phyloP scores from a whole-genome alignment of 2,888 invertebrate genomes.

The Leptopilina drosophilae region DNA sequence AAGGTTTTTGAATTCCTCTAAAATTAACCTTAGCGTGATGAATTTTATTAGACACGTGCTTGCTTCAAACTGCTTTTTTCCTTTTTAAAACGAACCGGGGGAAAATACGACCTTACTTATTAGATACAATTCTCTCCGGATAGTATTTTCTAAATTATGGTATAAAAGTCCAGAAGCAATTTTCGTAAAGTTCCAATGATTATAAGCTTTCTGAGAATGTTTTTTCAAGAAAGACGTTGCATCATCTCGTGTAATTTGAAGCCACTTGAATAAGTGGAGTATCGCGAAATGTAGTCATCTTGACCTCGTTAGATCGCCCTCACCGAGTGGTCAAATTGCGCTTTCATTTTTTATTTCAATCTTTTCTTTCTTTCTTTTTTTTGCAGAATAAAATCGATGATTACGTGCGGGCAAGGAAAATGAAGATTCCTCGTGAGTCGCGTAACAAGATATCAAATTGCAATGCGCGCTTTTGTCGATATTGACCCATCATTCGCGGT shows the following conservation, averaged over 20 bases:
- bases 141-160: neutral
- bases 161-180: neutral
- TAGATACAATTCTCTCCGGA: neutral
- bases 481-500: slow-evolving; percentile 25
- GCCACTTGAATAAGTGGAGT: neutral
- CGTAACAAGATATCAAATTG: slow-evolving; percentile 12
- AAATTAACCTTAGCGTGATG: too few species aligned
- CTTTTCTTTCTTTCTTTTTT: neutral
- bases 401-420: neutral
- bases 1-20: too few species aligned
- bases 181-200: neutral
- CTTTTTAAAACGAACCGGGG: too few species aligned
- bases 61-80: too few species aligned
- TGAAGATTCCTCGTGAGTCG: neutral
- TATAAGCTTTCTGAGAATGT: slow-evolving; percentile 4
- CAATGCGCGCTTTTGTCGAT: slow-evolving; percentile 13
- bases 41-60: too few species aligned
- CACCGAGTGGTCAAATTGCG: neutral
- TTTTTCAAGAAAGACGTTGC: neutral
- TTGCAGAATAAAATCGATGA: neutral
- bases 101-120: neutral
- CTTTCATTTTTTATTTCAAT: neutral
- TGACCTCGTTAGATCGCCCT: slow-evolving; percentile 9
- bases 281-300: slow-evolving; percentile 17
- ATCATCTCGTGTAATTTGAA: slow-evolving; percentile 16